Conservation (phyloP, 2,797 vertebrate genomes). For the Helostoma temminkii region DNA sequence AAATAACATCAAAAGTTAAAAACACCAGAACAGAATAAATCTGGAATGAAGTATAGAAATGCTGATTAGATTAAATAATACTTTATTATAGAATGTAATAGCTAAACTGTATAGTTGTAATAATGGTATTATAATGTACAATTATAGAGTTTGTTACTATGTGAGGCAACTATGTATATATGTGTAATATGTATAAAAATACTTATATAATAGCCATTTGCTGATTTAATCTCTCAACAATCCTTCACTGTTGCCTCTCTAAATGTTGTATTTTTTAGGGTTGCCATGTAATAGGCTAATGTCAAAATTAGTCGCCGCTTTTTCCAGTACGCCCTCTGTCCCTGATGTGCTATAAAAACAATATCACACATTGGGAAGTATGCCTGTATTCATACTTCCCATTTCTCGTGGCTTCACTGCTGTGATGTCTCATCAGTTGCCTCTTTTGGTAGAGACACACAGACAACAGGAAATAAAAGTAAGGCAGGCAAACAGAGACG, state of each 20-base stretch:
- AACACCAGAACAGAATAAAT: too few species aligned
- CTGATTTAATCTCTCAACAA: too few species aligned
- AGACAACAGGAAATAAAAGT: conserved; percentile 68
- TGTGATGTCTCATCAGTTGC: conserved; percentile 25
- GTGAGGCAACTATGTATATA: too few species aligned
- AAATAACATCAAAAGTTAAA: too few species aligned
- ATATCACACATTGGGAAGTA: conserved; percentile 19
- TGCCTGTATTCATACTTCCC: conserved; percentile 64
- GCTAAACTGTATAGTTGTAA: too few species aligned
- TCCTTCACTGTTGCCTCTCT: not conserved
- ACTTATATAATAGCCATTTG: too few species aligned
- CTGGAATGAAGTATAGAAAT: too few species aligned
- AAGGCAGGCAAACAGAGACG: conserved; percentile 25
- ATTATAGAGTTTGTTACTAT: too few species aligned
- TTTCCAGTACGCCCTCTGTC: conserved; percentile 2
- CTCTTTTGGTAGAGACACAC: not conserved
- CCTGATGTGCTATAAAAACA: conserved; percentile 24
- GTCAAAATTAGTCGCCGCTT: conserved; percentile 20
- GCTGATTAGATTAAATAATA: too few species aligned
- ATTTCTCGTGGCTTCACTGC: conserved; percentile 55
- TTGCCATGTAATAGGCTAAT: conserved; percentile 2
- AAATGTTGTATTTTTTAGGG: not conserved
- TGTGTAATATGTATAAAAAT: too few species aligned
- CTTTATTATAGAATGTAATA: too few species aligned
- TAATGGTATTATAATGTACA: too few species aligned